phyloP scores from a whole-genome alignment of 1,140 invertebrate genomes.

The Drosophila trapezifrons region DNA sequence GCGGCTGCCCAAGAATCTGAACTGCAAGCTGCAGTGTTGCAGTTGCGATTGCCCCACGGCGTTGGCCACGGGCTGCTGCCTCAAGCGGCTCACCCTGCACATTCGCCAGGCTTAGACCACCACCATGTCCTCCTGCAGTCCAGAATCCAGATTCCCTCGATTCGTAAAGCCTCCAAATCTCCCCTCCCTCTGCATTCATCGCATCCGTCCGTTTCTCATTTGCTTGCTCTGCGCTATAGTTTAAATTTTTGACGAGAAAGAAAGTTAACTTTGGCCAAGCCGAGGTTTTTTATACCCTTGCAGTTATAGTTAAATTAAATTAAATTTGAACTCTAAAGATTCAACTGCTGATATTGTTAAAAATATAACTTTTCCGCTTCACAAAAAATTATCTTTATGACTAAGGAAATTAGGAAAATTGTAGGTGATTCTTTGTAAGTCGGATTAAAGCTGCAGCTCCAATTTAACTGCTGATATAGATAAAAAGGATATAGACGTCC shows the following conservation, averaged over 20 bases:
- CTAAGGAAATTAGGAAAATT: neutral
- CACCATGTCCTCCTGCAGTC: neutral
- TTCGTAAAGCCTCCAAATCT: slow-evolving; percentile 22
- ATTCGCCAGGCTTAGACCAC: slow-evolving; percentile 59
- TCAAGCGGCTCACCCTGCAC: slow-evolving; percentile 74
- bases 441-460: too few species aligned
- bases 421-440: too few species aligned
- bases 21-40: slow-evolving; percentile 71
- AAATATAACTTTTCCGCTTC: neutral
- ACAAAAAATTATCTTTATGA: neutral
- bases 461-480: neutral
- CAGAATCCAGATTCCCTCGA: slow-evolving; percentile 11
- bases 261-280: neutral
- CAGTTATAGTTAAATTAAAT: neutral
- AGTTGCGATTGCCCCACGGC: slow-evolving; percentile 61
- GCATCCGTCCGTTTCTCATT: slow-evolving; percentile 66
- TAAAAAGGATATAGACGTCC: neutral
- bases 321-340: neutral
- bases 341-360: too few species aligned
- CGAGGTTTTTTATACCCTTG: slow-evolving; percentile 14
- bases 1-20: slow-evolving; percentile 67
- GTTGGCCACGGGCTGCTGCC: slow-evolving; percentile 57
- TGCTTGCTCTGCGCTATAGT: slow-evolving; percentile 67
- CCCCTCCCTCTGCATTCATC: slow-evolving; percentile 34
- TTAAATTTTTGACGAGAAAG: neutral